Conservation (phyloP, 2,888 invertebrate genomes). For the Panopea generosa region DNA sequence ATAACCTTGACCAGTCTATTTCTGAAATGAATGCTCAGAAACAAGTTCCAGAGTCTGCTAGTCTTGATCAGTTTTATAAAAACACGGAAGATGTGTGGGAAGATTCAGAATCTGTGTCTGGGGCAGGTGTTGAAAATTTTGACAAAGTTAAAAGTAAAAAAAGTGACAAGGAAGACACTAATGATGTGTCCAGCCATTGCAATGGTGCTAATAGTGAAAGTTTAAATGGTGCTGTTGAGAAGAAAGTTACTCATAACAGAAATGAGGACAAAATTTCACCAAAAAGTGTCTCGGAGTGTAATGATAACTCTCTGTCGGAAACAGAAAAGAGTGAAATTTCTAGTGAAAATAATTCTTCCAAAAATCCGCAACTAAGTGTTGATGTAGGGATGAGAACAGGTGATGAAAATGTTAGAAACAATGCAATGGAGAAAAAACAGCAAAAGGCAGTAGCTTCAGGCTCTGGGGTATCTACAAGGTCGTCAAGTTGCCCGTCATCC, state of each 20-base stretch:
- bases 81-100: slow-evolving; percentile 23
- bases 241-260: too few relatives aligned
- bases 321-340: too few relatives aligned
- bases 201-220: background rate
- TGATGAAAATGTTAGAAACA: background rate
- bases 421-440: too few relatives aligned
- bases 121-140: too few relatives aligned
- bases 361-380: background rate
- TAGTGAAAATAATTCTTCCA: too few relatives aligned
- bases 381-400: background rate
- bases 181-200: background rate
- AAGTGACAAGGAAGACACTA: background rate
- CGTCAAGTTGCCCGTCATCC: background rate
- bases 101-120: slow-evolving; percentile 1
- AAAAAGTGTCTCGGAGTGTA: too few relatives aligned
- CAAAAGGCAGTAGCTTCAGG: too few relatives aligned
- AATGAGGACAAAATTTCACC: too few relatives aligned
- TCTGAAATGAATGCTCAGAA: too few relatives aligned
- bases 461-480: background rate
- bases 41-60: background rate
- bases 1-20: too few relatives aligned
- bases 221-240: slow-evolving; percentile 9
- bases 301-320: too few relatives aligned
- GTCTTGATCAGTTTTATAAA: slow-evolving; percentile 19
- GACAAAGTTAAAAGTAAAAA: background rate